Evolutionary conservation across 92 coral and sea anemone genomes (phyloP), one percentile per base, ranked within the genome.

Genomic region (Galaxea fascicularis): DNA sequence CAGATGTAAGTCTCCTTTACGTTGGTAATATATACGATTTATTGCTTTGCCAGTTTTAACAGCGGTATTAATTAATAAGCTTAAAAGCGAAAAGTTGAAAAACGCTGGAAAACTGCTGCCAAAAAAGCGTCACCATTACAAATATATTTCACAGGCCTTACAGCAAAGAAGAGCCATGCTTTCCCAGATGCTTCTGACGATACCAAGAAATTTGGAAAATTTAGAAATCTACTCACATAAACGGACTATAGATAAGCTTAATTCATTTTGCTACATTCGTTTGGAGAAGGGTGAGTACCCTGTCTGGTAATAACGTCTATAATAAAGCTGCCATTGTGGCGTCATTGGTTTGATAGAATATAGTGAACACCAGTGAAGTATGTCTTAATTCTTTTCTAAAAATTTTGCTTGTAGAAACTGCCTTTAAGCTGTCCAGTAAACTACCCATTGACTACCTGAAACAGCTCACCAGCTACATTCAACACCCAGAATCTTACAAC

Each of bases 151-250:
- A 4, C 51, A 94, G 98, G 95, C 95, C 26, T 74, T 92, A 51
- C 82, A 89, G 29, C 92, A 87, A 25, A 87, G 89, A 17, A 93
- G 89, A 74, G 81, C 52, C 22, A 77, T 53, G 18, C 86, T 89
- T 68, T 83, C 74, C 72, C 87, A 92, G 24, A 89, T 92, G 91
- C 83, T 94, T 31, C 88, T 94, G 67, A 82, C 94, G 4, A 90
- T 89, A 52, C 98, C 98, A 51, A 89, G 84, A 60, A 93, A 94
- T 74, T 44, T 92, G 65, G 95, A 94, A 73, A 84, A 87, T 62
- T 89, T 94, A 39, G 95, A 94, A 22, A 25, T 62, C 28, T 91
- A 91, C 83, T 74, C 80, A 67, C 97, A 93, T 74, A 82, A 91
- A 47, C 92, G 93, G 15, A 74, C 74, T 65, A 73, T 47, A 29